Percentiles rank a stretch among this genome's conserved stretches.
Conservation (phyloP, 2,113 vertebrate species). For the Rhegmatorhina hoffmannsi region DNA sequence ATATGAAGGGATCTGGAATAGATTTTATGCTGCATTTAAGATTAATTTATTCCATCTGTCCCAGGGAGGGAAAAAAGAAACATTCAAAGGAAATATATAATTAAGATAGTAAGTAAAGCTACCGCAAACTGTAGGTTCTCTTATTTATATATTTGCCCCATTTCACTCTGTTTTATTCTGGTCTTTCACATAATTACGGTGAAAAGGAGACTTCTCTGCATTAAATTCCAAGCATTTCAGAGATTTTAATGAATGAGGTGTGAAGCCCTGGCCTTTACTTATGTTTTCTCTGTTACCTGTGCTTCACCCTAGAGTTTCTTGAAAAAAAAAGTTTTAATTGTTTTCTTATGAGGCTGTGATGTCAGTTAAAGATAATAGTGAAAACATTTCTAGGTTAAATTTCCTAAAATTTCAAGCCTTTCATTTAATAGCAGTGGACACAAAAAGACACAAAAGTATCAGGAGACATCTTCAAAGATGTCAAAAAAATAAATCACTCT, state of each 20-base stretch:
- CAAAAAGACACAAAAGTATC: background rate
- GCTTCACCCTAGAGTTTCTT: background rate
- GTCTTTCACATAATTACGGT: constrained; percentile 32
- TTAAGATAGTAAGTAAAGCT: constrained; percentile 62
- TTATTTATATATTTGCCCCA: constrained; percentile 61
- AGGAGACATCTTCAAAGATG: background rate
- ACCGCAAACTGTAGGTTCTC: constrained; percentile 47
- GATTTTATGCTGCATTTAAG: constrained; percentile 69
- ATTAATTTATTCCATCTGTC: constrained; percentile 70
- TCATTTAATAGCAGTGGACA: background rate
- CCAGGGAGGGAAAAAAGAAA: constrained; percentile 47
- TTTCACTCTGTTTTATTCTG: constrained; percentile 57
- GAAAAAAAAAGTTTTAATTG: background rate
- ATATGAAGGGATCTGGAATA: constrained; percentile 55
- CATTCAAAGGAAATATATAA: constrained; percentile 60
- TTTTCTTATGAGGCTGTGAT: background rate
- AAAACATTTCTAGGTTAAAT: background rate
- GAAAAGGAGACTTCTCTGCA: constrained; percentile 3
- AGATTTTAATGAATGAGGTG: constrained; percentile 39
- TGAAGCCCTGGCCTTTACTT: background rate
- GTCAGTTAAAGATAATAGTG: background rate
- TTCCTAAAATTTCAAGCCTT: background rate
- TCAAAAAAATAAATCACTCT: background rate
- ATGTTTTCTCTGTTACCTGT: constrained; percentile 7
- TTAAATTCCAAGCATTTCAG: constrained; percentile 31